Conservation (phyloP, 2,888 invertebrate species). For the Mycogona germanica region DNA sequence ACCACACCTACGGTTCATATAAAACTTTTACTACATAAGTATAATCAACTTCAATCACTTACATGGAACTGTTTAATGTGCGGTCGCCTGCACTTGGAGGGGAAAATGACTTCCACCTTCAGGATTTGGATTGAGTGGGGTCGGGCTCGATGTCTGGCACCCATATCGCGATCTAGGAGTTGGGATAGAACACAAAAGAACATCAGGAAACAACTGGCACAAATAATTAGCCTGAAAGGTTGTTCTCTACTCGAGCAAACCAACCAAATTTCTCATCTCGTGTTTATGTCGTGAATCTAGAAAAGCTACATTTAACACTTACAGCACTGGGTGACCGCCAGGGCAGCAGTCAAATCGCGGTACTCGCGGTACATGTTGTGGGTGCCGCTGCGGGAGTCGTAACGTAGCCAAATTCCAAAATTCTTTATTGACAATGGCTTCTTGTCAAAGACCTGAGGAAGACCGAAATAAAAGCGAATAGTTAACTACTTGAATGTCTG, state of each 20-base stretch:
- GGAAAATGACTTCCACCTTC: constrained; percentile 84
- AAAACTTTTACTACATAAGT: not conserved
- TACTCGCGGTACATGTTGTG: constrained; percentile 99
- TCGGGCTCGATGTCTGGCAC: constrained; percentile 93
- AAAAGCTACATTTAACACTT: constrained; percentile 27
- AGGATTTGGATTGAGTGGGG: constrained; percentile 98
- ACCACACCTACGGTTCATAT: constrained; percentile 3
- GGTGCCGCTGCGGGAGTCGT: constrained; percentile 95
- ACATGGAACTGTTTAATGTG: constrained; percentile 97
- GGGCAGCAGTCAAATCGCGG: constrained; percentile 87
- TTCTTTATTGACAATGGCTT: constrained; percentile 94
- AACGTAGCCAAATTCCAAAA: constrained; percentile 98
- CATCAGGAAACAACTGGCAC: not conserved
- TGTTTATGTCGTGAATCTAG: too few relatives aligned
- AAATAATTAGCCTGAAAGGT: not conserved
- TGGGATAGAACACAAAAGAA: too few relatives aligned
- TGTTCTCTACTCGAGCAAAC: too few relatives aligned
- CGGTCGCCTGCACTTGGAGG: constrained; percentile 78
- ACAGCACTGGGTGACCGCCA: constrained; percentile 93
- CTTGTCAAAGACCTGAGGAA: constrained; percentile 61
- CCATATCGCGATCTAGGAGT: constrained; percentile 76
- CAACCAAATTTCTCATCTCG: too few relatives aligned
- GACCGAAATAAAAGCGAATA: not conserved
- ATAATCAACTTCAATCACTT: constrained; percentile 23
- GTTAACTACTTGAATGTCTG: too few relatives aligned